Evolutionary conservation across 2,888 invertebrate genomes (phyloP).

Genomic region (Leptothorax acervorum): DNA sequence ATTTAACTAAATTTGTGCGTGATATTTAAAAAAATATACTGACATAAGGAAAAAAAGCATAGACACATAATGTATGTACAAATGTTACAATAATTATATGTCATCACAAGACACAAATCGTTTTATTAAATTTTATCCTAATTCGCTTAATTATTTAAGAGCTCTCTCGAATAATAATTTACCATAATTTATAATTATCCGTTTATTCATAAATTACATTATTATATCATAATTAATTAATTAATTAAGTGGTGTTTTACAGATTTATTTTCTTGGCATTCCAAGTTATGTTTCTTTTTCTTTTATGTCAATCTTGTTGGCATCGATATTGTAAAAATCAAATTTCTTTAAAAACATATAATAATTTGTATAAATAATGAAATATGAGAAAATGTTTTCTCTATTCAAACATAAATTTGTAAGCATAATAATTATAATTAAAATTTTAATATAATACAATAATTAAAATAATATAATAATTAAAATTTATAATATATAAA

Average conservation of each 20-base stretch:
- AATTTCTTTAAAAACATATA: background rate
- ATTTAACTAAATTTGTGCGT: background rate
- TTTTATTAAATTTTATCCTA: background rate
- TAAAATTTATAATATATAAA: background rate
- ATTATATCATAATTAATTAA: too few species aligned
- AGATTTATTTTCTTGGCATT: background rate
- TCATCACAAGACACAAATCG: background rate
- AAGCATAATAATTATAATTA: background rate
- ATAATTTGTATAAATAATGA: background rate
- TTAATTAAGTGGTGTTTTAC: background rate
- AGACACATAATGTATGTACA: background rate
- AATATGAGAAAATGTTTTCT: background rate
- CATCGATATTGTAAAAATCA: background rate
- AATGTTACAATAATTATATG: background rate
- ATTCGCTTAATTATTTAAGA: background rate
- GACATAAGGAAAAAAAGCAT: background rate
- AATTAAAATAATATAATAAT: background rate
- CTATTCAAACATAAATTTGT: background rate
- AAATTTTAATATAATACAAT: background rate
- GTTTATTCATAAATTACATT: background rate
- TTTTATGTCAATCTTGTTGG: background rate
- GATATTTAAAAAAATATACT: background rate
- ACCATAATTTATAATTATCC: slow-evolving; percentile 6
- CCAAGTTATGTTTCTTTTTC: background rate
- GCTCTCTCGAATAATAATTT: background rate